Base-by-base conservation (phyloP, 2,113 vertebrate genomes). In the Melanostigma gelatinosum region DNA sequence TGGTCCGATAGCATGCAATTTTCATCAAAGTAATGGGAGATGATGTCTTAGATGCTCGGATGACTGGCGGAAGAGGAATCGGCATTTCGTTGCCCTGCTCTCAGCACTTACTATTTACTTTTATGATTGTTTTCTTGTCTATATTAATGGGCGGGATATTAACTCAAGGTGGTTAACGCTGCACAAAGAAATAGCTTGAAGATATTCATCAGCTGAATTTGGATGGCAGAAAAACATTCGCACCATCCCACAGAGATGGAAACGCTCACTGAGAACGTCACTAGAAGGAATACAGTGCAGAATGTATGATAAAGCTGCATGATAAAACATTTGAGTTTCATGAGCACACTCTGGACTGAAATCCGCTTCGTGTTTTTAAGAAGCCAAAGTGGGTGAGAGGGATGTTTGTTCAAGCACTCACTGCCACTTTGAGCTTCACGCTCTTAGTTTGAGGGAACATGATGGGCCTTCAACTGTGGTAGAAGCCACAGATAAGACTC, bases 1-100 rank as follows among this genome's bases (percentile, higher is more conserved):
- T 77, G 85, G 90, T 84, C 85, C 72, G 77, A 89, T 88, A 86
- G 64, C 84, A 84, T 86, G 90, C 86, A 88, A 82, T 88, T 93
- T 91, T 92, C 84, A 89, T 91, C 85, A 86, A 83, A 91, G 85
- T 89, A 87, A 93, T 90, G 80, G 85, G 75, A 88, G 86, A 88
- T 79, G 86, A 91, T 87, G 70, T 86, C 82, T 89, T 34, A 50
- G 88, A 77, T 77, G 87, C 82, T 88, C 44, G 8, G 46, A 76
- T 67, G 75, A 38, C 29, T 46, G 85, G 80, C 24, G 36, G 38
- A 82, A 77, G 73, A 88, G 62, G 83, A 80, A 82, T 79, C 57
- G 18, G 68, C 80, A 57, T 87, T 89, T 81, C 32, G 74, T 79
- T 78, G 69, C 88, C 75, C 36, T 60, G 72, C 72, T 89, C 67